These are phyloP conservation scores for Calliopum simillimum DNA, from an alignment of 2,888 invertebrate genomes.

Conservation along the genomic window DNA sequence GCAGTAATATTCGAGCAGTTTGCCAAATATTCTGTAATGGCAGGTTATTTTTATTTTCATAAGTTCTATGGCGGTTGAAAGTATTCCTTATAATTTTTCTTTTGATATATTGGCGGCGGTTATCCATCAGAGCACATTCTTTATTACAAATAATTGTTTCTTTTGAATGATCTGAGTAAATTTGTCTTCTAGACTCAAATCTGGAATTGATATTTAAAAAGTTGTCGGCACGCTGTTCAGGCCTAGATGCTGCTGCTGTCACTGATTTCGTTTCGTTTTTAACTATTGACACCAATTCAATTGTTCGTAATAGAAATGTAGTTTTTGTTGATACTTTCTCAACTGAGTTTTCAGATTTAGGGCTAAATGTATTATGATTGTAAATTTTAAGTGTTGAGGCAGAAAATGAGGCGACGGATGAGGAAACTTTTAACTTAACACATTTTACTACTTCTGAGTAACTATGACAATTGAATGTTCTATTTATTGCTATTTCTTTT, in stretches of 20 bases:
- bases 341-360: background rate
- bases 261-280: background rate
- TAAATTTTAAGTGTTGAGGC: background rate
- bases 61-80: too few relatives aligned
- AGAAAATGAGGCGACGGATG: slow-evolving; percentile 1
- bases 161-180: too few relatives aligned
- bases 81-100: too few relatives aligned
- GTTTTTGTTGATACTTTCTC: background rate
- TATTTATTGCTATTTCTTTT: slow-evolving; percentile 1
- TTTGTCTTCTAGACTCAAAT: background rate
- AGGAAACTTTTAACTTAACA: too few relatives aligned
- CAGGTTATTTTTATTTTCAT: background rate
- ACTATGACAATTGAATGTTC: background rate
- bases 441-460: too few relatives aligned
- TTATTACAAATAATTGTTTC: too few relatives aligned
- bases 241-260: background rate
- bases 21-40: background rate
- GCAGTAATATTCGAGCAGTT: background rate
- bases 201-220: background rate
- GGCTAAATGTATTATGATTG: background rate
- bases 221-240: background rate
- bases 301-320: background rate
- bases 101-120: too few relatives aligned
- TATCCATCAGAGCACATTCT: too few relatives aligned
- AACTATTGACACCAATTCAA: background rate